A percentile compares a stretch with the other conserved stretches of the same genome.
These are phyloP conservation scores for Stomatorhinus walkeri DNA, from an alignment of 2,797 vertebrate genomes.

Conservation along the genomic window DNA sequence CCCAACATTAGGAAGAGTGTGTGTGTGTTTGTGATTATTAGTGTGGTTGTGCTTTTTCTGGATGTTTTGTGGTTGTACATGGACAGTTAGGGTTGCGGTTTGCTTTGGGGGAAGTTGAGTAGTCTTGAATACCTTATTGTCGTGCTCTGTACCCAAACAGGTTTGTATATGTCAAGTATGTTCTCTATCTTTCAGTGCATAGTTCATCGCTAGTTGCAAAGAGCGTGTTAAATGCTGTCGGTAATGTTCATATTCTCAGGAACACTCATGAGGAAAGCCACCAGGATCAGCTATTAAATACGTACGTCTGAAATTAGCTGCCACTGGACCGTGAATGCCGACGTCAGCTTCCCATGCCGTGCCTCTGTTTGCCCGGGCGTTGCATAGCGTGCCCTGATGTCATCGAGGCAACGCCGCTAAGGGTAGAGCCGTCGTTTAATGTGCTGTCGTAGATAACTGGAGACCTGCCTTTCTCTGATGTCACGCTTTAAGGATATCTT, in stretches of 20 bases:
- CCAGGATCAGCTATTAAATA: neutral
- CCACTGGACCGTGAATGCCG: neutral
- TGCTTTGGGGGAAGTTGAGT: neutral
- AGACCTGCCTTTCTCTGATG: neutral
- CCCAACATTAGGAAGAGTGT: neutral
- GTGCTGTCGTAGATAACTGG: neutral
- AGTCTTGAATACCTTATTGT: neutral
- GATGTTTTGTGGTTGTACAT: neutral
- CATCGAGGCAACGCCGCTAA: neutral
- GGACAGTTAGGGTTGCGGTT: neutral
- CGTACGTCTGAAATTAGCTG: neutral
- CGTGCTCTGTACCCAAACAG: neutral
- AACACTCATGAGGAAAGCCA: neutral
- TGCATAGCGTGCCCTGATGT: neutral
- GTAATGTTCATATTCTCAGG: neutral
- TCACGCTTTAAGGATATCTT: neutral
- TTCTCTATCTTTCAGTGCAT: neutral
- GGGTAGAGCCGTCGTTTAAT: neutral
- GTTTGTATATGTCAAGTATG: neutral
- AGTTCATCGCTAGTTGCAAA: neutral
- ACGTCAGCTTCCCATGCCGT: neutral
- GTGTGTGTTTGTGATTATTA: neutral
- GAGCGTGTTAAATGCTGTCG: neutral
- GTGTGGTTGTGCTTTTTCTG: neutral
- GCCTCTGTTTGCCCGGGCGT: neutral